Evolutionary conservation across 2,113 vertebrate species (phyloP), one percentile per base, ranked within the genome.

Genomic region (Epinephelus fuscoguttatus): DNA sequence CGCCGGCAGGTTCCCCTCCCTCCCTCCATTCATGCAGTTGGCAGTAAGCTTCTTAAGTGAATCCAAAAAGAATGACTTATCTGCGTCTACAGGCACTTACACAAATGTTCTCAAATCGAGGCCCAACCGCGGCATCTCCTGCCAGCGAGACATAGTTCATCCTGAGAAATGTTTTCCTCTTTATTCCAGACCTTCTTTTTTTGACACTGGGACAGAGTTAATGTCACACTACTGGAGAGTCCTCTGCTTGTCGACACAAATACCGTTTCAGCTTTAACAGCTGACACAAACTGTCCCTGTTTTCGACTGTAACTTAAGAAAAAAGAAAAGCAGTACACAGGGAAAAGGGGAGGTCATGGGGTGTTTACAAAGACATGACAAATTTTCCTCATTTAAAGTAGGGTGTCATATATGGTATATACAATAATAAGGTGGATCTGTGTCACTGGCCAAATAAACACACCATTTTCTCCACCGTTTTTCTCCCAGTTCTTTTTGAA

Each of bases 51-150:
- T 78, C 88, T 89, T 85, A 85, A 81, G 67, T 25, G 68, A 57
- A 80, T 88, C 81, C 73, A 79, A 79, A 63, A 56, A 73, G 83
- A 89, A 83, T 77, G 83, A 91, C 68, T 88, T 84, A 86, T 88
- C 87, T 25, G 27, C 66, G 63, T 86, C 76, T 76, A 71, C 83
- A 62, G 78, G 81, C 83, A 70, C 25, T 68, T 56, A 50, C 53
- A 85, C 67, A 81, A 82, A 89, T 75, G 84, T 84, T 88, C 61
- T 78, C 72, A 82, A 88, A 88, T 60, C 33, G 8, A 81, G 30
- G 62, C 56, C 77, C 80, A 64, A 84, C 80, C 78, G 1, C 77
- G 63, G 69, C 49, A 12, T 70, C 78, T 60, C 37, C 21, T 77
- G 87, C 81, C 80, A 88, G 77, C 0, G 11, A 75, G 59, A 74